A percentile compares a stretch with the other conserved stretches of the same genome.
Evolutionary conservation across 2,797 vertebrate genomes (phyloP).

Genomic region (Synanceia verrucosa): DNA sequence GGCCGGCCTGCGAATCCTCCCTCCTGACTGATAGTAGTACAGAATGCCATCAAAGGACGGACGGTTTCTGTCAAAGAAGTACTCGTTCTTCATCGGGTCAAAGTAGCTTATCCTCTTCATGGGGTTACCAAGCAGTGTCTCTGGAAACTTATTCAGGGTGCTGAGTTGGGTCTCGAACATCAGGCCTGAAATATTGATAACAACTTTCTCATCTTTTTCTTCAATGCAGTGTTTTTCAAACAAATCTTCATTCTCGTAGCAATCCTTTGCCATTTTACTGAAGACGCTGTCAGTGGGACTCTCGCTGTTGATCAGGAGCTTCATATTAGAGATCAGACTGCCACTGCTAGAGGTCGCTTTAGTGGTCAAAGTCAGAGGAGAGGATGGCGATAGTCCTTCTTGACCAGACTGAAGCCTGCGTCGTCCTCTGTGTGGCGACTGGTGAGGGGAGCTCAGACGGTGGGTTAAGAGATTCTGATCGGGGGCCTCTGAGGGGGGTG

Average conservation of each 20-base stretch:
- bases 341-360: constrained; percentile 85
- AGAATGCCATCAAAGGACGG: constrained; percentile 97
- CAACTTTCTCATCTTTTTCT: constrained; percentile 91
- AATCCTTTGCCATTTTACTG: constrained; percentile 87
- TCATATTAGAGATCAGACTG: constrained; percentile 91
- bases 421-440: constrained; percentile 72
- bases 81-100: constrained; percentile 96
- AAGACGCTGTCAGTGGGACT: constrained; percentile 89
- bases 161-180: constrained; percentile 95
- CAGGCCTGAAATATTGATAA: constrained; percentile 95
- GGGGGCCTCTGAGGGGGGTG: constrained; percentile 77
- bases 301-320: constrained; percentile 86
- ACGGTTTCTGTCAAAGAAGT: constrained; percentile 97
- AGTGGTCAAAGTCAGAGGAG: constrained; percentile 73
- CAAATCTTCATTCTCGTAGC: constrained; percentile 81
- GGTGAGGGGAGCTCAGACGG: constrained; percentile 68
- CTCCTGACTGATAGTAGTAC: constrained; percentile 97
- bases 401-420: constrained; percentile 56
- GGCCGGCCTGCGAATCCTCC: constrained; percentile 92
- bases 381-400: constrained; percentile 65
- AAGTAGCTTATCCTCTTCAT: constrained; percentile 93
- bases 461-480: constrained; percentile 74
- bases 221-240: constrained; percentile 84
- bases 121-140: constrained; percentile 92
- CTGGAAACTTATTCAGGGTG: constrained; percentile 94